Conservation (phyloP, 1,140 invertebrate species). For the Palaemon carinicauda region DNA sequence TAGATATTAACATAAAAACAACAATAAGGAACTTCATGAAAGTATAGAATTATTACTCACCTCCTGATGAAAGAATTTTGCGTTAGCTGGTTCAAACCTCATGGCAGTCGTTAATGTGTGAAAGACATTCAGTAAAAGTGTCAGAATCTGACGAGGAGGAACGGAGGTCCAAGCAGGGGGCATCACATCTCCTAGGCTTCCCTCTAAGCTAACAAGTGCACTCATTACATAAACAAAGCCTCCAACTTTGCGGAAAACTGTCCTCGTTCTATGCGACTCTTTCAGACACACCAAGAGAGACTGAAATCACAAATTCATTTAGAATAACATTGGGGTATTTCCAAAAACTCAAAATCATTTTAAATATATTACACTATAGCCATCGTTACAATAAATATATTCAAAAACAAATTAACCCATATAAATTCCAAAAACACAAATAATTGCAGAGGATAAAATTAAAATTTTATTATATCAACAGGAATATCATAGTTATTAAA, state of each 20-base stretch:
- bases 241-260: conserved; percentile 96
- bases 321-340: too few species aligned
- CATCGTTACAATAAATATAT: too few species aligned
- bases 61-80: conserved; percentile 97
- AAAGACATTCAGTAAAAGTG: conserved; percentile 87
- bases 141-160: conserved; percentile 71
- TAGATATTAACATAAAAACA: not conserved
- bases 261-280: conserved; percentile 94
- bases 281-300: conserved; percentile 85
- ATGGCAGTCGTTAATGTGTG: conserved; percentile 96
- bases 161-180: conserved; percentile 65
- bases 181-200: conserved; percentile 71
- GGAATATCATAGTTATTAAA: too few species aligned
- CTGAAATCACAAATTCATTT: conserved; percentile 64
- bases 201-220: conserved; percentile 91
- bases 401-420: too few species aligned
- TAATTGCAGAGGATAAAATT: too few species aligned
- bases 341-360: too few species aligned
- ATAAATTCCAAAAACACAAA: too few species aligned
- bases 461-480: too few species aligned
- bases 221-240: conserved; percentile 98
- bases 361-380: too few species aligned
- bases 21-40: not conserved
- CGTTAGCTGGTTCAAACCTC: conserved; percentile 98
- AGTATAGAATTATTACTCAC: conserved; percentile 66